Evolutionary conservation across 2,113 vertebrate species (phyloP).

Genomic region (Haemorhous mexicanus): DNA sequence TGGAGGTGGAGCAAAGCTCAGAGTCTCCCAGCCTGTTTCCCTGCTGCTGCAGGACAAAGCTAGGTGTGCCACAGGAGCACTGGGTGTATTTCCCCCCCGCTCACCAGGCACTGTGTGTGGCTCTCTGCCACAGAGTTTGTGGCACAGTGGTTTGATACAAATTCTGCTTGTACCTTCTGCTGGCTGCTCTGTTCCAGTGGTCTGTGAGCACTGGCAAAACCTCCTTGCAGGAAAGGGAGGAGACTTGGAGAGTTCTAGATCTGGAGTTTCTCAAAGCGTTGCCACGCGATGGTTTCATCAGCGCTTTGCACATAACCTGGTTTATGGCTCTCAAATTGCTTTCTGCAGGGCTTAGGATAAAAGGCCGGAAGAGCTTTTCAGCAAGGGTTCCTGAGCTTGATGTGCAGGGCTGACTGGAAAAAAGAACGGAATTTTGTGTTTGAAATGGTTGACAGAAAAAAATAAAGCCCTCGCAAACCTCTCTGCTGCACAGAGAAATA

Average conservation of each 20-base stretch:
- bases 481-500: conserved; percentile 37
- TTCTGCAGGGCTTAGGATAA: background rate
- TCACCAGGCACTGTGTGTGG: background rate
- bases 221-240: background rate
- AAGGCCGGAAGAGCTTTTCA: conserved; percentile 8
- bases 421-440: background rate
- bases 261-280: background rate
- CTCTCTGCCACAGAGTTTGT: background rate
- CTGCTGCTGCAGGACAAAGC: background rate
- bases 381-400: background rate
- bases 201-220: background rate
- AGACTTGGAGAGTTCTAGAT: background rate
- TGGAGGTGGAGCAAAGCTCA: background rate
- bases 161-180: background rate
- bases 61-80: rapidly evolving
- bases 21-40: background rate
- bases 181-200: background rate
- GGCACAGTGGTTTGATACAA: background rate
- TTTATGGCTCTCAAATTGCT: background rate
- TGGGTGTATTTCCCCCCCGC: background rate
- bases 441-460: background rate
- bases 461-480: background rate
- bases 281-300: background rate
- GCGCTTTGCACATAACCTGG: background rate
- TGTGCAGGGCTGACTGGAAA: background rate